Evolutionary conservation across 1,140 invertebrate species (phyloP), one percentile per base, ranked within the genome.

Genomic region (Tetragnatha versicolor): DNA sequence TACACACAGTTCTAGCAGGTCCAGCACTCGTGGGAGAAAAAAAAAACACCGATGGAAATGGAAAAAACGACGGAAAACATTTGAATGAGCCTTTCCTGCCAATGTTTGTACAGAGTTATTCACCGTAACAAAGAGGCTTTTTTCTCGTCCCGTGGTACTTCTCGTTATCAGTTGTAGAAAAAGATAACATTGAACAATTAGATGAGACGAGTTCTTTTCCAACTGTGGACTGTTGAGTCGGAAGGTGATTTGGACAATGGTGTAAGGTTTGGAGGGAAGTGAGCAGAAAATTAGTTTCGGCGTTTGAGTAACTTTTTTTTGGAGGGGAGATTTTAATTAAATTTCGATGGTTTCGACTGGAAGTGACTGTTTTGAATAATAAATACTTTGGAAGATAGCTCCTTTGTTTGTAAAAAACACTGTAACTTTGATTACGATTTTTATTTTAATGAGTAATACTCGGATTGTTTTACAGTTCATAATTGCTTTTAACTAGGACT

Each of bases 101-200:
- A 39, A 58, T 58, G 68, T 70, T 70, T 70, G 68, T 70, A 27
- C 68, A 70, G 42, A 70, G 47, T 70, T 70, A 58, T 35, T 70
- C 51, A 33, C 27, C 68, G 68, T 70, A 70, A 70, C 68, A 58
- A 70, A 39, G 31, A 51, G 31, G 22, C 10, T 6, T 65, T 70
- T 70, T 55, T 55, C 37, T 49, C 29, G 10, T 69, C 47, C 14
- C 33, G 49, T 37, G 27, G 17, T n/a, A n/a, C 12, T 37, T 39
- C 49, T 35, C 25, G 37, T 17, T 58, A 33, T 55, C 49, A 5
- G 27, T 70, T 58, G 49, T 29, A 70, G 35, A 39, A 39, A 55
- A 51, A 70, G 68, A 70, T 70, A 58, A 70, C 68, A 70, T n/a
- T 42, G 49, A 55, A 39, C 68, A 70, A 70, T 70, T 70, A 70